Evolutionary conservation across 1,140 invertebrate species (phyloP), one percentile per base, ranked within the genome.

Genomic region (Temnothorax curvispinosus): DNA sequence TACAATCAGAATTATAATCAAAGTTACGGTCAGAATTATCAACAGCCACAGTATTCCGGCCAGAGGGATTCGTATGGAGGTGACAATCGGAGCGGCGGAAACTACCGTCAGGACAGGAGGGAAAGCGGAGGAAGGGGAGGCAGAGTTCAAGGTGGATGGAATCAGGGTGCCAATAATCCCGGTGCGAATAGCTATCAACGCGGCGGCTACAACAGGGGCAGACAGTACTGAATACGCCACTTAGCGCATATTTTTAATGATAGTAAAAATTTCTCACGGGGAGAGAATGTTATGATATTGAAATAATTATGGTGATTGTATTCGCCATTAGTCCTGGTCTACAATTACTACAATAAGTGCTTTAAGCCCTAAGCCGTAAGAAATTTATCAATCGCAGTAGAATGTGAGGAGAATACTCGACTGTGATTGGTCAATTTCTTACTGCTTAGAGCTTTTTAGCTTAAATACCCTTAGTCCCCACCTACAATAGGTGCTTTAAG

Each of bases 91-190:
- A n/a, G 54, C n/a, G 82, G 77, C 58, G 89, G 86, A 18, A 82
- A 50, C 21, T 71, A 86, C 9, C 67, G 47, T 44, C 87, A 89
- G 9, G 56, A 62, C 15, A 89, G 69, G 15, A 71, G 56, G 54
- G 84, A 88, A 38, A 27, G 1, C 9, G 71, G 69, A 1, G 65
- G 87, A 41, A 74, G 88, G 47, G 85, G 81, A 44, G 92, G 93
- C 41, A 91, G 95, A 91, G 94, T 95, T 89, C 95, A 95, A 85
- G 93, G 95, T 52, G 94, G 95, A 62, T 95, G 94, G 93, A 94
- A 94, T 87, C 93, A 94, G 89, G 92, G 92, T 50, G 89, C 87
- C 62, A 87, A 88, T n/a, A 86, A 74, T 84, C 74, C 47, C 27
- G 41, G 78, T 9, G 21, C n/a, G 11, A 81, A 88, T n/a, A 86